phyloP scores from a whole-genome alignment of 2,797 vertebrate species.

The Scleropages formosus region DNA sequence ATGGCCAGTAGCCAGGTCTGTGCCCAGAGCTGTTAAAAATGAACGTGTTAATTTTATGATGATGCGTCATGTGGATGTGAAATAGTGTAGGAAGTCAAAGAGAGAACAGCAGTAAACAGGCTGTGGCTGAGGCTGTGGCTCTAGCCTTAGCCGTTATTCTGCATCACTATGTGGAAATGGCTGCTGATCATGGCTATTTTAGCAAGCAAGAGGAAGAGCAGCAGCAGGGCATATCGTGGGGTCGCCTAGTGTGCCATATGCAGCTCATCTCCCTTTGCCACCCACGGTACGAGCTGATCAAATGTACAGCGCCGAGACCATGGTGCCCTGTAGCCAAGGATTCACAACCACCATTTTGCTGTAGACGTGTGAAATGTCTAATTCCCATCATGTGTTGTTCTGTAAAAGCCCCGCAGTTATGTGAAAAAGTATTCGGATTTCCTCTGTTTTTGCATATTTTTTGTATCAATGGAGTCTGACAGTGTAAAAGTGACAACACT shows the following conservation, averaged over 20 bases:
- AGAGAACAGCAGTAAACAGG: not conserved
- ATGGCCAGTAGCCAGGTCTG: constrained; percentile 30
- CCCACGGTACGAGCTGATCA: no score
- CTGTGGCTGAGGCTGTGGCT: not conserved
- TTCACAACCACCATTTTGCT: no score
- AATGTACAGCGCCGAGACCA: no score
- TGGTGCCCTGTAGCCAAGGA: no score
- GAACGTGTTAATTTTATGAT: constrained; percentile 31
- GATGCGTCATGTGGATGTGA: constrained; percentile 38
- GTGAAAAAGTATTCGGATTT: no score
- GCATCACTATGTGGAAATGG: constrained; percentile 25
- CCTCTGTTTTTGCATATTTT: no score
- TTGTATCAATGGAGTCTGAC: no score
- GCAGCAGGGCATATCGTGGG: not conserved
- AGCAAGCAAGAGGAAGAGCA: not conserved
- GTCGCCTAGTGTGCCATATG: not conserved
- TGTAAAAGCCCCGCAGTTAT: no score
- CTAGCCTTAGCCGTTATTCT: not conserved
- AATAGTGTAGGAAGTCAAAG: constrained; percentile 30
- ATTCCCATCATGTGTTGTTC: no score
- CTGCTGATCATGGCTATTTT: not conserved
- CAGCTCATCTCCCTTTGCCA: not conserved
- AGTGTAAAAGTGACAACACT: no score
- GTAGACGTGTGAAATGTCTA: no score
- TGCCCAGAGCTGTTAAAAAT: constrained; percentile 45